These are phyloP conservation scores for Epinephelus coioides DNA, from an alignment of 2,797 vertebrate genomes.

Conservation along the genomic window DNA sequence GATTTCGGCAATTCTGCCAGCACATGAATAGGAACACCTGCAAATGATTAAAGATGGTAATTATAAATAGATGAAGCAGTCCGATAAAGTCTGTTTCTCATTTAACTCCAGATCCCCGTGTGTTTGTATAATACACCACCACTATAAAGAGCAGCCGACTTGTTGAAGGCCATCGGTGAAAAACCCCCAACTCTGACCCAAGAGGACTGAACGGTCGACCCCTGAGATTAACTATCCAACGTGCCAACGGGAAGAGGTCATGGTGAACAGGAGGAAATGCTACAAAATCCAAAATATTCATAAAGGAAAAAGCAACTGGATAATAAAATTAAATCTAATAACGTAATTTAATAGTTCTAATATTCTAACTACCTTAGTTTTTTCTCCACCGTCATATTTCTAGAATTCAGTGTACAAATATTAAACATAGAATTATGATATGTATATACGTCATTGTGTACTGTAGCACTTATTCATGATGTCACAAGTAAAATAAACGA, in stretches of 20 bases:
- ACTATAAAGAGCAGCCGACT: conserved; percentile 30
- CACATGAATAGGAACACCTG: conserved; percentile 41
- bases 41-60: conserved; percentile 51
- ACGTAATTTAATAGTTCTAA: conserved; percentile 23
- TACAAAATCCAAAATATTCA: conserved; percentile 35
- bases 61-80: conserved; percentile 52
- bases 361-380: conserved; percentile 14
- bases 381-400: conserved; percentile 19
- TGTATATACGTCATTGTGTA: conserved; percentile 34
- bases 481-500: conserved; percentile 49
- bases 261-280: conserved; percentile 45
- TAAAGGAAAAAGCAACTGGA: conserved; percentile 15
- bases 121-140: conserved; percentile 28
- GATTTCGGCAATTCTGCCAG: conserved; percentile 25
- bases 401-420: conserved; percentile 59
- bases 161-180: conserved; percentile 50
- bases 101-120: not conserved
- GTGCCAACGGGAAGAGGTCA: conserved; percentile 43
- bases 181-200: conserved; percentile 26
- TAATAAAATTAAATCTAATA: conserved; percentile 9
- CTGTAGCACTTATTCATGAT: conserved; percentile 39
- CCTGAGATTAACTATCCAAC: conserved; percentile 69
- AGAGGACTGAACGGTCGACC: conserved; percentile 52
- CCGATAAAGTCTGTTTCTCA: not conserved
- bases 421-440: conserved; percentile 59